Conservation (phyloP, 2,888 invertebrate species). For the Magallana nippona region DNA sequence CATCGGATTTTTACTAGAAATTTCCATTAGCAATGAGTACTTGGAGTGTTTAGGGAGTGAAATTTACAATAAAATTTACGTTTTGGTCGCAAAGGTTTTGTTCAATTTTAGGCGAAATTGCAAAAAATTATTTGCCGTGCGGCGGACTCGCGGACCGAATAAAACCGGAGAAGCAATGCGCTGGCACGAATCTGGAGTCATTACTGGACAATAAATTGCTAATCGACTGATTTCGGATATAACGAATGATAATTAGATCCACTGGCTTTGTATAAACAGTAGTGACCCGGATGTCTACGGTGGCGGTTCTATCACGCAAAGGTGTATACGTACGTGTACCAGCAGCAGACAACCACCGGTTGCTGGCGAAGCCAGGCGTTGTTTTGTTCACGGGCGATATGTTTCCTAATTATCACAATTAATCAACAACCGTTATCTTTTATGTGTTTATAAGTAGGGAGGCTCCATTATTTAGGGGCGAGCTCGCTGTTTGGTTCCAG, state of each 20-base stretch:
- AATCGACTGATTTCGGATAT: conserved; percentile 28
- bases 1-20: background rate
- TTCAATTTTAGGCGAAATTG: background rate
- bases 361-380: too few species aligned
- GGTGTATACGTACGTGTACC: too few species aligned
- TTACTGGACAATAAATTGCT: conserved; percentile 20
- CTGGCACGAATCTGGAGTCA: background rate
- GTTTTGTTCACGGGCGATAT: too few species aligned
- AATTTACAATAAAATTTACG: background rate
- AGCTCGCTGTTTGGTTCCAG: too few species aligned
- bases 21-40: background rate
- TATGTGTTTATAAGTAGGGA: too few species aligned
- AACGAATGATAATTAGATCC: background rate
- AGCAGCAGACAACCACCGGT: too few species aligned
- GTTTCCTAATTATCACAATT: too few species aligned
- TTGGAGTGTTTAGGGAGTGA: background rate
- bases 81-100: background rate
- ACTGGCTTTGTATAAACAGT: background rate
- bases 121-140: background rate
- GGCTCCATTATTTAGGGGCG: too few species aligned
- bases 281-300: background rate
- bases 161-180: background rate
- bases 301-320: background rate
- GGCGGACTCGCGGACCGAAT: background rate
- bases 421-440: too few species aligned